Base-by-base conservation (phyloP, 2,797 vertebrate species). In the Typhlichthys subterraneus region DNA sequence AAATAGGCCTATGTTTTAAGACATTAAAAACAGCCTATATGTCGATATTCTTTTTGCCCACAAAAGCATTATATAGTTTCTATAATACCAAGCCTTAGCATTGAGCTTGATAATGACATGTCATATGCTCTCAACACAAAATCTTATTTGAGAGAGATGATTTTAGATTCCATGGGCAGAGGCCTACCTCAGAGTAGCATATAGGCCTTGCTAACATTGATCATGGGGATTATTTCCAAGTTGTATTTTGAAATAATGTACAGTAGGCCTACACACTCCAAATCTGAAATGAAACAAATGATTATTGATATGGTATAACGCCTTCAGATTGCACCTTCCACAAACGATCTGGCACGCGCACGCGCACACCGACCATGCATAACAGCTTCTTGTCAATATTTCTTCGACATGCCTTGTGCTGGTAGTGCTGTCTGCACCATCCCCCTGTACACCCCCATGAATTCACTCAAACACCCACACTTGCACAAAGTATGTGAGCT, bases 391-490 rank as follows among this genome's bases (percentile, higher is more conserved):
- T 63, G 70, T 83, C 72, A 75, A 77, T 78, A 77, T 87, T 85
- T 83, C 76, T 83, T 87, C 84, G 85, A 87, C 83, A 81, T 84
- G 83, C 77, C 79, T 80, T 76, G 80, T 77, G 79, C 79, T 79
- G 79, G 74, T 83, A 77, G 77, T 70, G 76, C 85, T 87, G 82
- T 85, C 88, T 84, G 82, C 82, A 81, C 83, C 85, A 79, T 65
- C 79, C 76, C 77, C 66, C 82, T 57, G 77, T 83, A 88, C 85
- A 85, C 87, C 85, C 88, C 87, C 86, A 76, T 88, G 87, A 83
- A 86, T 89, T 87, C 87, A 89, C 84, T 88, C 88, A 89, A 87
- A 90, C 89, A 90, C 89, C 87, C 91, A 91, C 89, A 90, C 89
- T 85, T 85, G 85, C 88, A 90, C 88, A 91, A 92, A 90, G 87